phyloP scores from a whole-genome alignment of 92 coral and sea anemone species.

The Palythoa caribaeorum region DNA sequence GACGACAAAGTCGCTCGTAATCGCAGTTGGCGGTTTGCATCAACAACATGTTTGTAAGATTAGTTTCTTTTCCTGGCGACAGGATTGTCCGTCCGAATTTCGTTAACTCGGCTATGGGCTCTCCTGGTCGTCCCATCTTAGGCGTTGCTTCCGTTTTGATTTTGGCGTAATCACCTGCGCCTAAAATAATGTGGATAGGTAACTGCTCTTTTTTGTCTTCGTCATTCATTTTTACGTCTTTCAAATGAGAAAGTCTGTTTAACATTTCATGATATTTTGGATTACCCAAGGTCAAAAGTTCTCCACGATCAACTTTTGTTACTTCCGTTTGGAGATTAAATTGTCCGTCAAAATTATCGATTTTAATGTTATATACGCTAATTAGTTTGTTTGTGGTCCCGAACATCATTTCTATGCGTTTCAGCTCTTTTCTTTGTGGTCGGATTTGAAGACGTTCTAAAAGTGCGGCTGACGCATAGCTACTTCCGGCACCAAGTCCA shows the following conservation, averaged over 20 bases:
- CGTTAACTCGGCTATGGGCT: conserved; percentile 43
- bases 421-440: conserved; percentile 56
- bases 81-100: conserved; percentile 19
- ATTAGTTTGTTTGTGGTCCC: conserved; percentile 41
- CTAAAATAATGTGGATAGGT: background rate
- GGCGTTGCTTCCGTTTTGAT: conserved; percentile 38
- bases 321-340: conserved; percentile 38
- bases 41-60: conserved; percentile 32
- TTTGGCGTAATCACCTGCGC: conserved; percentile 42
- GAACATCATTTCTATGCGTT: conserved; percentile 46
- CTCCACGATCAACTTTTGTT: conserved; percentile 9
- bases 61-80: conserved; percentile 19
- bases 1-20: conserved; percentile 51
- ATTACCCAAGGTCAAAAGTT: too few relatives aligned
- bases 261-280: too few relatives aligned
- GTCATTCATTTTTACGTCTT: too few relatives aligned
- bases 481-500: conserved; percentile 67
- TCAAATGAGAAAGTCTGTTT: too few relatives aligned
- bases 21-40: conserved; percentile 58
- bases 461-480: conserved; percentile 67
- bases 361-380: background rate
- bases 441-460: conserved; percentile 28
- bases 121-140: conserved; percentile 26
- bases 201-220: too few relatives aligned
- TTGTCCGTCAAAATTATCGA: too few relatives aligned